phyloP scores from a whole-genome alignment of 1,140 invertebrate genomes.

The Teleogryllus occipitalis region DNA sequence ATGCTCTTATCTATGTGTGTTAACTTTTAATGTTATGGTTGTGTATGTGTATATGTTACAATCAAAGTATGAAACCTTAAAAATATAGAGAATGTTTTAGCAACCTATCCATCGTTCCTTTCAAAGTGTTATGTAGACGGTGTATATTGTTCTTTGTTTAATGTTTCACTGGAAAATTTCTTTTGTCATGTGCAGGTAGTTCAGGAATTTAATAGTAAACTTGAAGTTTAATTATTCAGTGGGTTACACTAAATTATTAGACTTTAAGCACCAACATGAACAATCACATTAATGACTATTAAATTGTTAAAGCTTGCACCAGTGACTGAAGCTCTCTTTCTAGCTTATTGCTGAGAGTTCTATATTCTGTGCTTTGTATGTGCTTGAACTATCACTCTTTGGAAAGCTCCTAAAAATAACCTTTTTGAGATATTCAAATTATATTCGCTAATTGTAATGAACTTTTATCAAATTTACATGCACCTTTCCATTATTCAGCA shows the following conservation, averaged over 20 bases:
- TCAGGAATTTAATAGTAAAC: background rate
- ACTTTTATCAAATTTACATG: too few relatives aligned
- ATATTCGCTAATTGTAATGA: too few relatives aligned
- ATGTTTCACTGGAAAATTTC: background rate
- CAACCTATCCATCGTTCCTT: background rate
- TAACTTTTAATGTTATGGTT: background rate
- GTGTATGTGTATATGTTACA: background rate
- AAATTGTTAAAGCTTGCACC: background rate
- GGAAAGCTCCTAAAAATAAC: too few relatives aligned
- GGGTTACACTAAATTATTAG: background rate
- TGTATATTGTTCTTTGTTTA: background rate
- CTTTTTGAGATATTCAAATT: too few relatives aligned
- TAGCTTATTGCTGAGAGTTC: background rate
- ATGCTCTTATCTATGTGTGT: background rate
- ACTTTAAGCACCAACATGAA: background rate
- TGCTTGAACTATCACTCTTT: background rate
- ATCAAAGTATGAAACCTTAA: background rate
- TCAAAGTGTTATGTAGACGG: background rate
- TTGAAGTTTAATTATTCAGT: conserved; percentile 1
- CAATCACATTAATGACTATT: background rate
- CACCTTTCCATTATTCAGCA: too few relatives aligned
- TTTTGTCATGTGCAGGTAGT: background rate
- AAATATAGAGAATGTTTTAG: background rate
- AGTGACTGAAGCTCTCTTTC: background rate
- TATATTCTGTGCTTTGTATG: background rate